Evolutionary conservation across 2,888 invertebrate species (phyloP), one percentile per base, ranked within the genome.

Genomic region (Eudasyphora cyanicolor): DNA sequence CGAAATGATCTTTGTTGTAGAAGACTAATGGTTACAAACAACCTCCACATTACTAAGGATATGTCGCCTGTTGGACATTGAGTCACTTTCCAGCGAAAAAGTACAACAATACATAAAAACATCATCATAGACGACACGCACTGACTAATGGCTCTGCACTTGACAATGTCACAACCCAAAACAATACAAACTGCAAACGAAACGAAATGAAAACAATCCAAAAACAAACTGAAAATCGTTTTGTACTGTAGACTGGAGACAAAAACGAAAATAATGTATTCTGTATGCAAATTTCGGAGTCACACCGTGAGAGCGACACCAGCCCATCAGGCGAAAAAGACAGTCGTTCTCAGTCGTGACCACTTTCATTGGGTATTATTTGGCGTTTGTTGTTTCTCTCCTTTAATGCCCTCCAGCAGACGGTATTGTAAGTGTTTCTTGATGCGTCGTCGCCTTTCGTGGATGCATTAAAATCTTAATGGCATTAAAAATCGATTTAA

Each of bases 71-170:
- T 35, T 62, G 35, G 17, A 32, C n/a, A 32, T 29, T 62, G 32
- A 35, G 6, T 12, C 19, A 17, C 51, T 8, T n/a, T n/a, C 54
- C 32, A 1, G 19, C 35, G 35, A 64, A 35, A 64, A 57, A 19
- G 27, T 12, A 5, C 45, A 45, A 21, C 54, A 54, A 54, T 24
- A 12, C 49, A 60, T n/a, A 49, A 7, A 42, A 67, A 4, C 14
- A 21, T 3, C 42, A 38, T 45, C 60, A 74, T 7, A n/a, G 49
- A 60, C 45, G 73, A 57, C 32, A 74, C 24, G 10, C 4, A 74
- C 17, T n/a, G 32, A 57, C 60, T 70, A 54, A 75, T 76, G 64
- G 74, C 60, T 79, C 27, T 76, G 64, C 71, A 76, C 82, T 82
- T 82, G 78, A 75, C 75, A 78, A 82, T 64, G 62, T 32, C 62